Evolutionary conservation across 2,888 invertebrate genomes (phyloP), one percentile per base, ranked within the genome.

Genomic region (Acanthosoma haemorrhoidale): DNA sequence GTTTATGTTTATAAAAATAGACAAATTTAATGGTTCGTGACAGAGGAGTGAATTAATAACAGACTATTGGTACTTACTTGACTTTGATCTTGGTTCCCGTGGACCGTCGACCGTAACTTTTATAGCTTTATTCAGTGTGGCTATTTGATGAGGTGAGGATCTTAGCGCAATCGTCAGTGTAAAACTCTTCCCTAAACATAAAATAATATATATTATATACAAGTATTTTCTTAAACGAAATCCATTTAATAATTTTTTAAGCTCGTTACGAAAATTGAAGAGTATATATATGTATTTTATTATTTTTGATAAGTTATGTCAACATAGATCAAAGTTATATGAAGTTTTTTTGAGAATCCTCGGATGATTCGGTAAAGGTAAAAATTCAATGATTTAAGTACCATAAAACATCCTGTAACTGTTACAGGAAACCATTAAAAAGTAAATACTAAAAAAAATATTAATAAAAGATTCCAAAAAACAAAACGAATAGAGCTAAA

Each of bases 31-130:
- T 36, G 13, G 8, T 36, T 36, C 13, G 13, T 36, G 36, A 36
- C 13, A 36, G 13, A 32, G 29, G 4, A 59, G 4, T 18, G 4
- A 16, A 32, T 3, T 16, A 58, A 59, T 32, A 59, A 32, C 1
- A 31, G 31, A 15, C 5, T 2, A 59, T 31, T 18, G 43, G 41
- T 74, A 89, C 94, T 92, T 86, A 96, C 96, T 93, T 58, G 75
- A 74, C 82, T 96, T 96, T 76, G 94, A 94, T 81, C 97, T 85
- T 15, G 98, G 97, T 83, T 98, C 97, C 77, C 99, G 84, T 0
- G 99, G 99, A 77, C 99, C 99, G 79, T 99, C 99, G 34, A 99
- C 99, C 21, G 99, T 99, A 70, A 99, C 97, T 85, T 99, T 99
- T 81, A 99, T 99, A 68, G 97, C 97, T 80, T 97, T 97, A 77